Base-by-base conservation (phyloP, 2,113 vertebrate species). In the Oryzias curvinotus region DNA sequence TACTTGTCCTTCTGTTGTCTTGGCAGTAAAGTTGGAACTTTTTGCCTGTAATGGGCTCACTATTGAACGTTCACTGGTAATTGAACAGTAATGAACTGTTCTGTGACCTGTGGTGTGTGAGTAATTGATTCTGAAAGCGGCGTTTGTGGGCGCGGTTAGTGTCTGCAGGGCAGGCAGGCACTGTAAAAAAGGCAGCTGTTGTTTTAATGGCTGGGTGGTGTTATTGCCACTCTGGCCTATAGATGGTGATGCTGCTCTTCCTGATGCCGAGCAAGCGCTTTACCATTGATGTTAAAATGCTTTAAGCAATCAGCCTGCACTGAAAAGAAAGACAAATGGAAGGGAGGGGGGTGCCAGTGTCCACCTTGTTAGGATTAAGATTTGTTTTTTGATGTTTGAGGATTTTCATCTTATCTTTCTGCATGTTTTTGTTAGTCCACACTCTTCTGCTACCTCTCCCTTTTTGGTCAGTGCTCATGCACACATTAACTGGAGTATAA, bases 31-130 rank as follows among this genome's bases (percentile, higher is more conserved):
- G 65, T 66, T 64, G 62, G 79, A 75, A 71, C 62, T 68, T 83
- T 76, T 65, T 62, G 68, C 64, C 73, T 56, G 62, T 83, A 87
- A 88, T 83, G 74, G 64, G 67, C 80, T 84, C 28, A 13, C 61
- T 78, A 81, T 88, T 80, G 78, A 85, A 83, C 80, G 80, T 77
- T 84, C 75, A 55, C 75, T 67, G 82, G 79, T 84, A 86, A 87
- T 84, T 87, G 84, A 87, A 88, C 80, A 73, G 76, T 86, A 86
- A 88, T 88, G 71, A 88, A 85, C 81, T 84, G 84, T 81, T 85
- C 52, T 80, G 80, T 85, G 84, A 85, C 84, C 81, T 86, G 68
- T 81, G 81, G 81, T 80, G 79, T 83, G 80, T 85, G 77, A 86
- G 84, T 77, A 87, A 90, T 88, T 88, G 82, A 89, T 88, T 90